Evolutionary conservation across 2,888 invertebrate genomes (phyloP).

Genomic region (Eupsilia transversa): DNA sequence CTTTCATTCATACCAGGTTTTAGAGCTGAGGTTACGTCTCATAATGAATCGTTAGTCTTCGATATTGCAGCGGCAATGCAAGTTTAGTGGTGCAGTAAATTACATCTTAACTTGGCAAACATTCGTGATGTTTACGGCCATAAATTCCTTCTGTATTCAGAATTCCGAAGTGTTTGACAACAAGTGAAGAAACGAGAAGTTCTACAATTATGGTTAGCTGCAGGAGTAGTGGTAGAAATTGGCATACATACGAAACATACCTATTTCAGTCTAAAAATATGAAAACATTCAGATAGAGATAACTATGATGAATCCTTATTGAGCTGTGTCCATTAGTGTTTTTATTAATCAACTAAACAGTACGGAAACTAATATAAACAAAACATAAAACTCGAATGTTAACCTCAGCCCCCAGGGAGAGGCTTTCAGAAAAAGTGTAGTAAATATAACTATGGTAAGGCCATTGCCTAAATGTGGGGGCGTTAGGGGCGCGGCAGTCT

Average conservation of each 20-base stretch:
- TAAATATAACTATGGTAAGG: conserved; percentile 33
- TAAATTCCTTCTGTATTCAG: background rate
- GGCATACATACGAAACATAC: background rate
- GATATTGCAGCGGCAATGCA: conserved; percentile 21
- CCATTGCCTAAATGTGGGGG: conserved; percentile 43
- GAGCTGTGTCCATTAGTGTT: background rate
- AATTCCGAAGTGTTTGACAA: conserved; percentile 1
- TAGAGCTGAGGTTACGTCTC: conserved; percentile 23
- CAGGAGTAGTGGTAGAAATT: background rate
- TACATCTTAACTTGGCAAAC: conserved; percentile 8
- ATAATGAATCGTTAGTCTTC: conserved; percentile 41
- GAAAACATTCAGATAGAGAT: background rate
- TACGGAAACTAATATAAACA: conserved; percentile 23
- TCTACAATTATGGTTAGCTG: background rate
- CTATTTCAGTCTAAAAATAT: background rate
- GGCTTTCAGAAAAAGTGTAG: conserved; percentile 31
- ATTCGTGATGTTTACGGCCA: conserved; percentile 4
- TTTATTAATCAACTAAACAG: conserved; percentile 28
- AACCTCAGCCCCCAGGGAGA: conserved; percentile 24
- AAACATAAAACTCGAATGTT: conserved; percentile 33
- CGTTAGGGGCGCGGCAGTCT: conserved; percentile 53
- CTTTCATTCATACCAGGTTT: conserved; percentile 52
- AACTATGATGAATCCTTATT: background rate
- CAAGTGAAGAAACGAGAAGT: background rate
- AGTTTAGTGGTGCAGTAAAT: conserved; percentile 28